Base-by-base conservation (phyloP, 2,113 vertebrate genomes). In the Sitta europaea region DNA sequence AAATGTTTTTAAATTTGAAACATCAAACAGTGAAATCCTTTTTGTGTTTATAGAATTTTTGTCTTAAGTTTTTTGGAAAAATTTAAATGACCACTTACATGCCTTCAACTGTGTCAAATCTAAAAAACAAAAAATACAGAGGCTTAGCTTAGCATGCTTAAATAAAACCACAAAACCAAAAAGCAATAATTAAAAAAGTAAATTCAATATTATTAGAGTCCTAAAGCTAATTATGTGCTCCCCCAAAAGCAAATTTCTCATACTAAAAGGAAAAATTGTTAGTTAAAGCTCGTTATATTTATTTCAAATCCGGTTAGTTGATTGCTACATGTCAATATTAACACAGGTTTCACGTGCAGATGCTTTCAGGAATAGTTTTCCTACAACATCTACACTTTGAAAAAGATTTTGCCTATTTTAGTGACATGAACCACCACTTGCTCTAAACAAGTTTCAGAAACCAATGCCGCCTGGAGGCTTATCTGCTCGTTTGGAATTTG, bases 81-180 rank as follows among this genome's bases (percentile, higher is more conserved):
- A 98, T 94, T 97, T 97, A 98, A 98, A 98, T 97, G 95, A 98
- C 98, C 98, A 99, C 98, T 99, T 99, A 99, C 98, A 99, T 99
- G 98, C 99, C 98, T 98, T 99, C 98, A 98, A 98, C 98, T 98
- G 98, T 98, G 98, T 99, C 98, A 98, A 95, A 97, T 99, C 99
- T 99, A 99, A 98, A 99, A 98, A 98, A 98, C 93, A 98, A 97
- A 98, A 98, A 98, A 98, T 94, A 98, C 95, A 98, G 96, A 98
- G 92, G 98, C 98, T 98, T 98, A 98, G 98, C 98, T 98, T 98
- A 98, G 97, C 98, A 99, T 98, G 98, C 98, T 97, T 97, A 98
- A 98, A 98, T 98, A 96, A 98, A 98, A 97, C 76, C 97, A 98
- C 95, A 98, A 98, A 97, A 97, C 94, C 97, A 95, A 97, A 96